Evolutionary conservation across 2,797 vertebrate genomes (phyloP), one percentile per base, ranked within the genome.

Genomic region (Alectoris magna): DNA sequence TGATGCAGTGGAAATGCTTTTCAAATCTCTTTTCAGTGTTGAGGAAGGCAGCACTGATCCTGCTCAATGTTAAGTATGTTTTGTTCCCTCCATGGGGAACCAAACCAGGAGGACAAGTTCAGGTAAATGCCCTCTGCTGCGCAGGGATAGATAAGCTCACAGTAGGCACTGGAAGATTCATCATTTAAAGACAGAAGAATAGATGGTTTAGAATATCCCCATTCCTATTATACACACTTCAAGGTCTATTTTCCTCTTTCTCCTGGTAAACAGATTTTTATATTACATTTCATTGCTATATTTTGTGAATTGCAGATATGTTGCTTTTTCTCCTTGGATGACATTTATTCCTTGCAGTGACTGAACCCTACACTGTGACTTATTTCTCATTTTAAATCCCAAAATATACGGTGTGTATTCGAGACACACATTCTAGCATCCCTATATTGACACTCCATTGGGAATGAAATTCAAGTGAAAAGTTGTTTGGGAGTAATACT

Each of bases 381-480:
- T 87, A 23, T 8, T 83, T 23, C 60, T 78, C 34, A 91, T 81
- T 81, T 90, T 76, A 95, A 81, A 70, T 6, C 48, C 81, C 69
- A 58, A 79, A 89, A 70, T 89, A 81, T 11, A 75, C 8, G 11
- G 14, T 58, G 70, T 10, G 75, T 53, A 81, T 36, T 44, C 3
- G 1, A 70, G 23, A n/a, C 4, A 43, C 38, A 72, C 29, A 17
- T 56, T 60, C 36, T 26, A 56, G 11, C 43, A 12, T 75, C 53
- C 59, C 81, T 43, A 64, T 88, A 36, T 13, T 60, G 70, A 78
- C 70, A 44, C 46, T 69, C 44, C 41, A 63, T 49, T 1, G 0
- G 48, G 43, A 73, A 68, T 53, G 38, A 84, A 89, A 70, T 63
- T 75, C 60, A 75, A 70, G 15, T 38, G 59, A 76, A 91, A 46